Evolutionary conservation across 1,140 invertebrate genomes (phyloP).

Genomic region (Drosophila carrolli): DNA sequence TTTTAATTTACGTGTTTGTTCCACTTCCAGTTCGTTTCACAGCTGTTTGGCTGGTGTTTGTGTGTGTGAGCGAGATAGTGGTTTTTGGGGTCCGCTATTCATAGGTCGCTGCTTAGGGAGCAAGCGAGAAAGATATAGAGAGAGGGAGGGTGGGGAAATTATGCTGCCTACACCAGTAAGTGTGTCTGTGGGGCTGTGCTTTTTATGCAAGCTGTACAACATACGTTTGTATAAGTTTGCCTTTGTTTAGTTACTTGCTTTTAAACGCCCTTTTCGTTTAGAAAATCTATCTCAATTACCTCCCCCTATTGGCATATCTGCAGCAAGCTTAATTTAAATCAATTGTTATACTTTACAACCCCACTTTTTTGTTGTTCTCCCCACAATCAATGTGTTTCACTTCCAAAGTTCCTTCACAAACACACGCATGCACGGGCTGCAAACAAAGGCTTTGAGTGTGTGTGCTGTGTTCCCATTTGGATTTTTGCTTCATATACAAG

Average conservation of each 20-base stretch:
- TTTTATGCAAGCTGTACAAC: conserved; percentile 61
- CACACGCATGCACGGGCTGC: conserved; percentile 10
- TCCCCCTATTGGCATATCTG: conserved; percentile 22
- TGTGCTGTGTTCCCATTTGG: conserved; percentile 75
- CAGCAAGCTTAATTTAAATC: conserved; percentile 42
- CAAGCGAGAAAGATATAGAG: conserved; percentile 20
- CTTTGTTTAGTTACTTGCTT: conserved; percentile 39
- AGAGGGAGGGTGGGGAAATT: conserved; percentile 38
- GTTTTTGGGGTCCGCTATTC: conserved; percentile 43
- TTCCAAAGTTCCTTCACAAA: conserved; percentile 44
- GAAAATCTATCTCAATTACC: conserved; percentile 6
- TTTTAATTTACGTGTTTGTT: conserved; percentile 77
- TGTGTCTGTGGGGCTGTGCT: conserved; percentile 45
- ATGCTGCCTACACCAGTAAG: conserved; percentile 41
- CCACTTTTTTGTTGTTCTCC: conserved; percentile 20
- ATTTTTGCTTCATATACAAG: conserved; percentile 62
- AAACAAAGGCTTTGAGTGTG: conserved; percentile 63
- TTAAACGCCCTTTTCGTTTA: not conserved
- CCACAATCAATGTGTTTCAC: conserved; percentile 51
- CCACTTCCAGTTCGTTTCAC: conserved; percentile 67
- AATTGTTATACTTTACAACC: conserved; percentile 43
- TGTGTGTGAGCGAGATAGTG: conserved; percentile 19
- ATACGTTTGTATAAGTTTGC: not conserved
- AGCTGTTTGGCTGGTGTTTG: conserved; percentile 62
- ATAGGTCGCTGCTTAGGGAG: conserved; percentile 31